Conservation (phyloP, 2,113 vertebrate genomes). For the Alosa alosa region DNA sequence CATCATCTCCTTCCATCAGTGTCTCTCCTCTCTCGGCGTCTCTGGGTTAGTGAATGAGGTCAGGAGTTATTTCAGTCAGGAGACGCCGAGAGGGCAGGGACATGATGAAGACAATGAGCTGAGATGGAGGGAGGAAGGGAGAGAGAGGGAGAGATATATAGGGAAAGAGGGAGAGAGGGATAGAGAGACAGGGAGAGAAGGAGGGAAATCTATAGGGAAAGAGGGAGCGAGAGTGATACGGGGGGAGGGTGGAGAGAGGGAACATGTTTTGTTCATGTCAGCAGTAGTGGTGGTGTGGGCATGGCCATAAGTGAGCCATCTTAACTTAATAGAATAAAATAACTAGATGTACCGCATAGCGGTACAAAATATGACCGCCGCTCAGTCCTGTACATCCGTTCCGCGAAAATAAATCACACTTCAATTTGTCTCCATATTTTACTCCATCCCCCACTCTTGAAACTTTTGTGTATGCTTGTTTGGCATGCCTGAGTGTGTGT, state of each 20-base stretch:
- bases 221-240: not conserved
- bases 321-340: too few species aligned
- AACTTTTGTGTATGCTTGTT: too few species aligned
- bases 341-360: too few species aligned
- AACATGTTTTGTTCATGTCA: not conserved
- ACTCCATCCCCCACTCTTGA: too few species aligned
- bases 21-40: constrained; percentile 30
- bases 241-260: not conserved
- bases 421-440: too few species aligned
- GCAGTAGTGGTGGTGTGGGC: not conserved
- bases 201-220: not conserved
- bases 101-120: not conserved
- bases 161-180: not conserved
- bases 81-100: not conserved
- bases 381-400: too few species aligned
- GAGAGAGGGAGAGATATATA: not conserved
- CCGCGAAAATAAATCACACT: too few species aligned
- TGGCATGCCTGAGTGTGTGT: too few species aligned
- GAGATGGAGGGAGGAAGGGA: constrained; percentile 11
- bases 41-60: constrained; percentile 26
- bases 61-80: not conserved
- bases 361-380: too few species aligned
- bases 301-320: not conserved
- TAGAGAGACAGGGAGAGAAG: not conserved
- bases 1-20: constrained; percentile 35